These are phyloP conservation scores for Heterohyrax brucei DNA, from an alignment of 2,797 vertebrate species.

Conservation along the genomic window DNA sequence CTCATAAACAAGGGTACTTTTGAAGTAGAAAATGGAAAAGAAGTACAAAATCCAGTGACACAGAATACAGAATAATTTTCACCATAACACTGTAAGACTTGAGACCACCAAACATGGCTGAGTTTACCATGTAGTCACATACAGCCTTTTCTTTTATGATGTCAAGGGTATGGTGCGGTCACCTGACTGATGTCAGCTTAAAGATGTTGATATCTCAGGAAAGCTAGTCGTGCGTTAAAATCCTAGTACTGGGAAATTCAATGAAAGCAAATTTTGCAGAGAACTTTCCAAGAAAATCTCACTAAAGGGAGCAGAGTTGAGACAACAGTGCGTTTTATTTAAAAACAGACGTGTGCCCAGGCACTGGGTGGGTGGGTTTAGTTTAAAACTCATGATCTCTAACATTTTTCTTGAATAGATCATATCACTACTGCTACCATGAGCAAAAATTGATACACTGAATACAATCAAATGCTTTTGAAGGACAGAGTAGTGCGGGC, in stretches of 20 bases:
- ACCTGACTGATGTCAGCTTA: conserved; percentile 29
- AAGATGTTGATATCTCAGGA: conserved; percentile 20
- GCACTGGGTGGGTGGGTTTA: background rate
- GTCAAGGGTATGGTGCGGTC: conserved; percentile 33
- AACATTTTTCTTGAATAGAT: background rate
- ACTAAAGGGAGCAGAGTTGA: background rate
- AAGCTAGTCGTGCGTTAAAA: background rate
- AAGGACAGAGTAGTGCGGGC: too few species aligned
- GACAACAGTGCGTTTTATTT: conserved; percentile 22
- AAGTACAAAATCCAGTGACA: background rate
- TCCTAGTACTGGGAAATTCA: background rate
- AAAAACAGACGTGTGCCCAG: background rate
- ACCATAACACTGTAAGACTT: conserved; percentile 22
- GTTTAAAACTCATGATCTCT: background rate
- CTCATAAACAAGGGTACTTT: background rate
- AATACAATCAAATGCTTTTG: background rate
- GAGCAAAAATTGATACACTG: background rate
- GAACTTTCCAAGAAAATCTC: conserved; percentile 30
- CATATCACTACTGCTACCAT: background rate
- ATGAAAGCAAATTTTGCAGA: conserved; percentile 33
- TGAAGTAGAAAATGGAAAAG: background rate
- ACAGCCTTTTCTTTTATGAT: conserved; percentile 21
- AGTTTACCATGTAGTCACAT: conserved; percentile 39
- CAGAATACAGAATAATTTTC: conserved; percentile 52
- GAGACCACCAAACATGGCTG: background rate